Conservation (phyloP, 2,797 vertebrate genomes). For the Sorex maritimensis region DNA sequence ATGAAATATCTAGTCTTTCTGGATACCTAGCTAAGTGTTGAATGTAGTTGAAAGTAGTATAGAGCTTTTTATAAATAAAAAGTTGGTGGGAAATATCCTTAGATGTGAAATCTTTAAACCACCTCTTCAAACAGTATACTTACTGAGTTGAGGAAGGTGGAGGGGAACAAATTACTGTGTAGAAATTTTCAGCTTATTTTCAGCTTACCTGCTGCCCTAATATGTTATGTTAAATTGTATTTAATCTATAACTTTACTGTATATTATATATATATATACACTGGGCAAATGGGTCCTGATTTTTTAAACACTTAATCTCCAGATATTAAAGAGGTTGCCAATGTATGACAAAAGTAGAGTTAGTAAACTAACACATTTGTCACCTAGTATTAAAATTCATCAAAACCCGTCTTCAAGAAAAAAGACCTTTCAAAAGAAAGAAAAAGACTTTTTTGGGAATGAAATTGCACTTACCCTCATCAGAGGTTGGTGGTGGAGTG, state of each 20-base stretch:
- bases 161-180: slow-evolving; percentile 19
- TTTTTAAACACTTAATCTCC: too few relatives aligned
- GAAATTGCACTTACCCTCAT: not conserved
- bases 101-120: not conserved
- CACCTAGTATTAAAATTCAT: slow-evolving; percentile 67
- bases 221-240: not conserved
- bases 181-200: not conserved
- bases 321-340: too few relatives aligned
- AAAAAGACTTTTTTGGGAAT: not conserved
- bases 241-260: slow-evolving; percentile 36
- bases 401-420: slow-evolving; percentile 53
- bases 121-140: not conserved
- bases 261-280: slow-evolving; percentile 25
- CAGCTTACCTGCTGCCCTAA: not conserved
- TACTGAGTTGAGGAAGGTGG: not conserved
- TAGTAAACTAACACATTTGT: slow-evolving; percentile 67
- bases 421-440: not conserved
- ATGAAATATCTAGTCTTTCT: slow-evolving; percentile 23
- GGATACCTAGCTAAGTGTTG: slow-evolving; percentile 58
- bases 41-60: slow-evolving; percentile 40
- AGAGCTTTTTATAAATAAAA: not conserved
- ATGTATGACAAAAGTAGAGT: not conserved
- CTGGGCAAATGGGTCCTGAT: slow-evolving; percentile 3
- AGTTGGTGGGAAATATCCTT: slow-evolving; percentile 15
- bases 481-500: not conserved